Evolutionary conservation across 2,113 vertebrate species (phyloP), one percentile per base, ranked within the genome.

Genomic region (Proteles cristata): DNA sequence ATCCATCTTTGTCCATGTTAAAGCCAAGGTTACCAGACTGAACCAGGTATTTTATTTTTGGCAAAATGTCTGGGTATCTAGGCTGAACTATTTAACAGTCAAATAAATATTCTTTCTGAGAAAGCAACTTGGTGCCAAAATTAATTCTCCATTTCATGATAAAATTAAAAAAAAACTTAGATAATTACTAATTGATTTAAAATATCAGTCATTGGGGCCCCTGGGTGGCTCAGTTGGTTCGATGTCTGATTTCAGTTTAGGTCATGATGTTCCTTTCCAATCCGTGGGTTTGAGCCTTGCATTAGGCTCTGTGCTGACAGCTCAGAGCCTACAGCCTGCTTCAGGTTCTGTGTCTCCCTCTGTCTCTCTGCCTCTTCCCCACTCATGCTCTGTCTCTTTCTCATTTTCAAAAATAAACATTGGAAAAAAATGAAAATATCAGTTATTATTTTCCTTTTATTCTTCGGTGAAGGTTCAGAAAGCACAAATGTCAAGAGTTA

Each of bases 91-190:
- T 81, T 63, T 74, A 55, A 81, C 28, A 33, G 1, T 63, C 48
- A 92, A 88, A 84, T 83, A 86, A 94, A 95, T 61, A 77, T 80
- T 81, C 71, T 84, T 28, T 71, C 50, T 94, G 39, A 85, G 77
- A 86, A 93, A 76, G 6, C 19, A 66, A 53, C 45, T 74, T 63
- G 7, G 9, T 76, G 45, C 73, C 33, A 77, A 93, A 85, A 92
- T 69, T 48, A 96, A 89, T 68, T 71, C 10, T 63, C 23, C 76
- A 33, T 82, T 85, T 88, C 43, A 82, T 81, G 21, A 4, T 82
- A 82, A 88, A 65, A 79, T 65, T 19, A 21, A 39, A 81, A 94
- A 90, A 84, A 25, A 53, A 15, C 12, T 5, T 25, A 74, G 19
- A 39, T 61, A 55, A 81, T 90, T 71, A 76, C 11, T 74, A 74